These are phyloP conservation scores for Struthio camelus DNA, from an alignment of 2,113 vertebrate genomes.

Conservation along the genomic window DNA sequence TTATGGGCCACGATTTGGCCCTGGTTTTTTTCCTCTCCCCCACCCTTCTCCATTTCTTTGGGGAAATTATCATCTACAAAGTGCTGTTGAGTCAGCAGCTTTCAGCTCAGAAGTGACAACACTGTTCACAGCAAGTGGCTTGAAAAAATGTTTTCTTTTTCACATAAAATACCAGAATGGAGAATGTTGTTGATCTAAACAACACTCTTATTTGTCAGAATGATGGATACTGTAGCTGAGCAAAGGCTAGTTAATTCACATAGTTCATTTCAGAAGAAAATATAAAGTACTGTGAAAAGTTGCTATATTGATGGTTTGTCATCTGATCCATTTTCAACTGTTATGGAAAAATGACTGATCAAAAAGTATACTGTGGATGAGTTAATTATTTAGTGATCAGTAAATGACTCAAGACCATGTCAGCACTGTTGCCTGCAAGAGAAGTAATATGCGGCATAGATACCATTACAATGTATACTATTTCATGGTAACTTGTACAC, in stretches of 20 bases:
- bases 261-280: neutral
- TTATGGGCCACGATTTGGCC: neutral
- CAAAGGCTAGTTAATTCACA: neutral
- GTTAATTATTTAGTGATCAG: neutral
- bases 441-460: neutral
- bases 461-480: neutral
- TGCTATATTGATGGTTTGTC: neutral
- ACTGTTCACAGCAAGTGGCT: neutral
- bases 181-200: neutral
- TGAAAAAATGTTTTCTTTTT: neutral
- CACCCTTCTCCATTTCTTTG: neutral
- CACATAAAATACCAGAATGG: neutral
- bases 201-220: neutral
- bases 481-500: neutral
- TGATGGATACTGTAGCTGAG: neutral
- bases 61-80: neutral
- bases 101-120: neutral
- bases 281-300: neutral
- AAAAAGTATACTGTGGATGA: neutral
- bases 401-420: neutral
- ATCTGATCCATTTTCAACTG: neutral
- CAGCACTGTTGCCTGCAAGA: neutral
- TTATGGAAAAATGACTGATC: neutral
- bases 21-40: neutral
- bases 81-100: neutral